Evolutionary conservation across 2,797 vertebrate species (phyloP).

Genomic region (Eulemur mongoz): DNA sequence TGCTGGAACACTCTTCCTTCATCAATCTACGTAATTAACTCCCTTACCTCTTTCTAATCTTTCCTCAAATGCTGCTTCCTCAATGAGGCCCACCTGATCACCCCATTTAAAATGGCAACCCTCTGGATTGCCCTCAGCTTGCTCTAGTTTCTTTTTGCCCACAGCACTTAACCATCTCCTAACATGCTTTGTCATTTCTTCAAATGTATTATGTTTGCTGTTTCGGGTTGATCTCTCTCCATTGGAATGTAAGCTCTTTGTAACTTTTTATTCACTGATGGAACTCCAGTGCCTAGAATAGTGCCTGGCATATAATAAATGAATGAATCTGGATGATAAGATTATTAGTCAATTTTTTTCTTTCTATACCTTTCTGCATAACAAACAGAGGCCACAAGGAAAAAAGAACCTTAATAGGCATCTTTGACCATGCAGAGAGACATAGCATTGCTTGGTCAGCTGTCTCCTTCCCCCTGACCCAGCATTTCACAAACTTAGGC

Average conservation of each 20-base stretch:
- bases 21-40: neutral
- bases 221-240: neutral
- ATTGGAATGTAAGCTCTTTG: neutral
- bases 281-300: neutral
- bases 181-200: neutral
- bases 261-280: neutral
- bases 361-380: neutral
- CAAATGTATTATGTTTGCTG: neutral
- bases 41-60: neutral
- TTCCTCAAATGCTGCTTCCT: neutral
- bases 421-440: neutral
- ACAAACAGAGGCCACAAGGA: neutral
- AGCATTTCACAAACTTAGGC: slow-evolving; percentile 34
- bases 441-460: neutral
- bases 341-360: neutral
- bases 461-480: neutral
- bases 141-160: neutral
- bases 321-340: neutral
- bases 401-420: neutral
- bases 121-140: neutral
- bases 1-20: neutral
- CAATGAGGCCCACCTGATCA: neutral
- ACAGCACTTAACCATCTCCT: neutral
- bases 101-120: neutral
- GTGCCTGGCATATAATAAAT: slow-evolving; percentile 10